phyloP scores from a whole-genome alignment of 2,113 vertebrate species.

The Anhinga anhinga region DNA sequence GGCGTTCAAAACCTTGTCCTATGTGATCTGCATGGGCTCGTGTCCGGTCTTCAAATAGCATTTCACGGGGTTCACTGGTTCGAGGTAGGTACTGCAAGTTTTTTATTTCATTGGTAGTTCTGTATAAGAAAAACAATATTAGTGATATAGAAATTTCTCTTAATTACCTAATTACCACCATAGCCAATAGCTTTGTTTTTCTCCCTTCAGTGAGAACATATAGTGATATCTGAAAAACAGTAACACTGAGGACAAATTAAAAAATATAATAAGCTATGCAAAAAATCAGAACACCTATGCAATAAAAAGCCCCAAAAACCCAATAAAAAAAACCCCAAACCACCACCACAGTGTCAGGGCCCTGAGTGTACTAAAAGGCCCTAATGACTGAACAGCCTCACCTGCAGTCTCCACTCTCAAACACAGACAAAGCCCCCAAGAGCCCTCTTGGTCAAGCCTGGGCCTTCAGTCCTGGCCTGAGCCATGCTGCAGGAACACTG shows the following conservation, averaged over 20 bases:
- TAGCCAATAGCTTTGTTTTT: fast-evolving
- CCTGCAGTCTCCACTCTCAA: not conserved
- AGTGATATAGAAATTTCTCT: not conserved
- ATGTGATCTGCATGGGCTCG: slow-evolving; percentile 96
- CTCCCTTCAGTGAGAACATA: not conserved
- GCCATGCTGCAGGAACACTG: not conserved
- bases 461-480: not conserved
- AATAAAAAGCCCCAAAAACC: not conserved
- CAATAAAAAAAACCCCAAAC: not conserved
- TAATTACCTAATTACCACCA: not conserved
- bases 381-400: not conserved
- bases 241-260: not conserved
- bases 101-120: slow-evolving; percentile 99
- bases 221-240: not conserved
- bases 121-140: slow-evolving; percentile 25
- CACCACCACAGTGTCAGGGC: not conserved
- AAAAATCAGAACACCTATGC: not conserved
- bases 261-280: not conserved
- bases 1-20: slow-evolving; percentile 94
- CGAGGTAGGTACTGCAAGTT: slow-evolving; percentile 98
- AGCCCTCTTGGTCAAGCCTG: not conserved
- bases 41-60: slow-evolving; percentile 96
- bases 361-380: not conserved
- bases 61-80: slow-evolving; percentile 93
- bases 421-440: not conserved